These are phyloP conservation scores for Diadophis punctatus DNA, from an alignment of 2,113 vertebrate genomes.

Conservation along the genomic window DNA sequence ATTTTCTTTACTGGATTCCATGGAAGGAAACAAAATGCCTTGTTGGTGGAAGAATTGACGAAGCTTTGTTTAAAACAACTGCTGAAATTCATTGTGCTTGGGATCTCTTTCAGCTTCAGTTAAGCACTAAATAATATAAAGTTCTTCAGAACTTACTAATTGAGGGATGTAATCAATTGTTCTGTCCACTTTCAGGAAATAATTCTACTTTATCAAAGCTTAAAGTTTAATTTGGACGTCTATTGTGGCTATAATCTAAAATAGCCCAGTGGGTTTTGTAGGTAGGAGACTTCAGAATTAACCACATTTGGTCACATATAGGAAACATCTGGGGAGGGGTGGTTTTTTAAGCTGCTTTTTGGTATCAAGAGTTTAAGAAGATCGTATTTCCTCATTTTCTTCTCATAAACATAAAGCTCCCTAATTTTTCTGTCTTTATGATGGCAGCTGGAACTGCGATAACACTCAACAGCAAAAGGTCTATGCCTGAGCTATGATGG, in stretches of 20 bases:
- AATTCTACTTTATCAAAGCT: not conserved
- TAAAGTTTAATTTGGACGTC: not conserved
- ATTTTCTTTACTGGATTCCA: not conserved
- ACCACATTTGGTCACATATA: not conserved
- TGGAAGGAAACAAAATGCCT: not conserved
- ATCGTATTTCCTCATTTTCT: not conserved
- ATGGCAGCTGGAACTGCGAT: not conserved
- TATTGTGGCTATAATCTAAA: not conserved
- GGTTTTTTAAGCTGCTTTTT: not conserved
- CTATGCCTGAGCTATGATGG: not conserved
- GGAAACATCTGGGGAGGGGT: not conserved
- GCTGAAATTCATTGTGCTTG: not conserved
- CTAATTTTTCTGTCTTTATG: not conserved
- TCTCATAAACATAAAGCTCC: not conserved
- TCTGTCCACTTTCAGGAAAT: not conserved
- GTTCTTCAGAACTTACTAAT: not conserved
- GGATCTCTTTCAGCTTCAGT: not conserved
- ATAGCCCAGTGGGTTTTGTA: not conserved
- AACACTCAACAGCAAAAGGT: not conserved
- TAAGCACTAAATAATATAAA: not conserved
- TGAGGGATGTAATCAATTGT: not conserved
- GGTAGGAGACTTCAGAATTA: not conserved
- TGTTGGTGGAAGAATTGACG: not conserved
- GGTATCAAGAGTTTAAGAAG: conserved; percentile 10
- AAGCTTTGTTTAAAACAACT: not conserved